phyloP scores from a whole-genome alignment of 2,113 vertebrate species.

The Mionectes macconnelli region DNA sequence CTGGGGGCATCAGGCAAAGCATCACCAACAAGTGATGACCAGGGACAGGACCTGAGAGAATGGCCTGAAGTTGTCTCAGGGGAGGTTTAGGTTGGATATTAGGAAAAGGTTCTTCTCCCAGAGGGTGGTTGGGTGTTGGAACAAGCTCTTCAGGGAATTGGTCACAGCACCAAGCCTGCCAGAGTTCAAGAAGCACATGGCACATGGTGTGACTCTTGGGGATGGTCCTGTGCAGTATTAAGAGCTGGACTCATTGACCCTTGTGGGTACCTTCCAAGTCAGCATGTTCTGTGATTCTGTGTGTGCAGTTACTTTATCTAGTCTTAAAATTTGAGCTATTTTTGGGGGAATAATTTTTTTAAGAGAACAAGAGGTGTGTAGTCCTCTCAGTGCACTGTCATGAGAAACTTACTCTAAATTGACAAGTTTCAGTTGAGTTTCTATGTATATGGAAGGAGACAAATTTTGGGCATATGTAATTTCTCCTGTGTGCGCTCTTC shows the following conservation, averaged over 20 bases:
- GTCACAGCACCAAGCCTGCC: too few relatives aligned
- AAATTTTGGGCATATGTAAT: background rate
- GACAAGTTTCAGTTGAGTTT: background rate
- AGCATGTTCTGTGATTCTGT: background rate
- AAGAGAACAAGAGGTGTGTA: rapidly evolving
- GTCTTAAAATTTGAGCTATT: background rate
- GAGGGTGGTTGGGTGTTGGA: too few relatives aligned
- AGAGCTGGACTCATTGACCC: too few relatives aligned
- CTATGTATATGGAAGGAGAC: background rate
- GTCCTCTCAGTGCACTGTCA: background rate
- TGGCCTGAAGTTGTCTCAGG: too few relatives aligned
- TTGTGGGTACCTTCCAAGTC: too few relatives aligned
- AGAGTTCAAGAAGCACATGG: too few relatives aligned
- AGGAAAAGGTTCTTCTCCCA: too few relatives aligned
- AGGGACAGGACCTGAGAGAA: too few relatives aligned
- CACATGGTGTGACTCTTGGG: too few relatives aligned
- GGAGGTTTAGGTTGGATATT: too few relatives aligned
- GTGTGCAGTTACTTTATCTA: background rate
- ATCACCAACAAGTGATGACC: background rate
- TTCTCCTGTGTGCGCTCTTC: background rate
- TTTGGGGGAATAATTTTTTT: background rate
- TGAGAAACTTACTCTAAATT: background rate
- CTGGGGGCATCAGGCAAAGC: background rate
- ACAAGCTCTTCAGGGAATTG: too few relatives aligned
- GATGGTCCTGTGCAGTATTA: too few relatives aligned